Percentiles rank a stretch among this genome's conserved stretches.
phyloP scores from a whole-genome alignment of 2,888 invertebrate genomes.

The Neoscelio sp. region DNA sequence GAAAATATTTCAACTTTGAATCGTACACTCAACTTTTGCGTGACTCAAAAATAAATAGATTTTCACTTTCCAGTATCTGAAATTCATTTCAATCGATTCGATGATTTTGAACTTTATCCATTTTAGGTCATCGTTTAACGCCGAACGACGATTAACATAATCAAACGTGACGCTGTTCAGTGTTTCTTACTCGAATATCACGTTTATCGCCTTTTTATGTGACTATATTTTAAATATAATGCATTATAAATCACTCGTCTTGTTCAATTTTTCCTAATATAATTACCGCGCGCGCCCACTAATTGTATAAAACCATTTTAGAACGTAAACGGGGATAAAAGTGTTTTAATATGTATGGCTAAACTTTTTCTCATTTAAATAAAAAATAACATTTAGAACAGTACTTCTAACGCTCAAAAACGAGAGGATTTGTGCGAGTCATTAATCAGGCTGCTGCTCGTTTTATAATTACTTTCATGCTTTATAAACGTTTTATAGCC shows the following conservation, averaged over 20 bases:
- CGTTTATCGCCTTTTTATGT: neutral
- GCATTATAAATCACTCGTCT: conserved; percentile 21
- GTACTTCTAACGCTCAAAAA: conserved; percentile 19
- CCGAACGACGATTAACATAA: conserved; percentile 37
- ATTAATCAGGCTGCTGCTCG: conserved; percentile 40
- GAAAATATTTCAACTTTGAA: too few species aligned
- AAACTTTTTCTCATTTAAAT: conserved; percentile 15
- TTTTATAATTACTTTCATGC: conserved; percentile 49
- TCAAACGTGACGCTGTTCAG: conserved; percentile 11
- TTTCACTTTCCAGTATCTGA: too few species aligned
- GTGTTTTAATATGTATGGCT: conserved; percentile 8
- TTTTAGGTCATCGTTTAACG: too few species aligned
- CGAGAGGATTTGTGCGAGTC: conserved; percentile 47
- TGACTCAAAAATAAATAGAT: too few species aligned
- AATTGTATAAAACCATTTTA: conserved; percentile 23
- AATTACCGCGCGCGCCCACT: conserved; percentile 1
- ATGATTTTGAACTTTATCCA: too few species aligned
- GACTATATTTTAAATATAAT: conserved; percentile 3
- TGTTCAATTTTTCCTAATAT: conserved; percentile 11
- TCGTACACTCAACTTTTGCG: too few species aligned
- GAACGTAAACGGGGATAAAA: conserved; percentile 2
- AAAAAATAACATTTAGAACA: conserved; percentile 28
- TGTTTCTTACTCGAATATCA: too few species aligned
- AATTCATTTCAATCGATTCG: too few species aligned
- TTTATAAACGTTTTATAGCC: conserved; percentile 17